Conservation (phyloP, 2,113 vertebrate genomes). For the Bubo bubo region DNA sequence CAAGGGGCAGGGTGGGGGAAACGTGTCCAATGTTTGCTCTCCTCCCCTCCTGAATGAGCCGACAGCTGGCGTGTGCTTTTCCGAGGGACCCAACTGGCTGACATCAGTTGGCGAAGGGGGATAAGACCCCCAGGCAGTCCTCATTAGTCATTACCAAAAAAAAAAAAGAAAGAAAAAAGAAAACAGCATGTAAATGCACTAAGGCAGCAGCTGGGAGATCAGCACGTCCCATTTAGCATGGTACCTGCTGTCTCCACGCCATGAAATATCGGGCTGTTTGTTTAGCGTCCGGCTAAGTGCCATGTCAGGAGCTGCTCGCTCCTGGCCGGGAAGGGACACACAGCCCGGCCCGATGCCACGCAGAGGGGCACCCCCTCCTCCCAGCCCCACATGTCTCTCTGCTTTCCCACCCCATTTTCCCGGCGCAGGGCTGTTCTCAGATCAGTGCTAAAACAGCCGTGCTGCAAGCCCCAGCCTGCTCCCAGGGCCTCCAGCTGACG, state of each 20-base stretch:
- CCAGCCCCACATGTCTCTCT: rapidly evolving
- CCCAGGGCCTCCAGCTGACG: rapidly evolving
- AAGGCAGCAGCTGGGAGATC: conserved; percentile 52
- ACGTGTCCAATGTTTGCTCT: background rate
- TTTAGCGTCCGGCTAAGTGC: background rate
- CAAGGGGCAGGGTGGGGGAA: background rate
- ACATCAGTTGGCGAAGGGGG: background rate
- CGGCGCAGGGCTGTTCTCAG: rapidly evolving
- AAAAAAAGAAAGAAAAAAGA: background rate
- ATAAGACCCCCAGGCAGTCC: conserved; percentile 20
- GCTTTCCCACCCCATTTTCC: background rate
- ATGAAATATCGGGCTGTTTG: background rate
- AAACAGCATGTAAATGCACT: background rate
- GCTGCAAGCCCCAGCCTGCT: background rate
- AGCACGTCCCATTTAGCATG: background rate
- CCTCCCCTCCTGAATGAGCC: background rate
- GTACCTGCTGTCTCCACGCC: conserved; percentile 10
- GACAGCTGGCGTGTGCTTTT: conserved; percentile 51
- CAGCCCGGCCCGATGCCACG: background rate
- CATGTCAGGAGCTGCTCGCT: background rate
- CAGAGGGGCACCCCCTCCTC: background rate
- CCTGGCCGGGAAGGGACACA: background rate
- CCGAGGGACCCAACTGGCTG: background rate
- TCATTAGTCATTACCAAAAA: background rate
- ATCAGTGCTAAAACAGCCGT: background rate